Base-by-base conservation (phyloP, 2,797 vertebrate species). In the Pelodytes ibericus region DNA sequence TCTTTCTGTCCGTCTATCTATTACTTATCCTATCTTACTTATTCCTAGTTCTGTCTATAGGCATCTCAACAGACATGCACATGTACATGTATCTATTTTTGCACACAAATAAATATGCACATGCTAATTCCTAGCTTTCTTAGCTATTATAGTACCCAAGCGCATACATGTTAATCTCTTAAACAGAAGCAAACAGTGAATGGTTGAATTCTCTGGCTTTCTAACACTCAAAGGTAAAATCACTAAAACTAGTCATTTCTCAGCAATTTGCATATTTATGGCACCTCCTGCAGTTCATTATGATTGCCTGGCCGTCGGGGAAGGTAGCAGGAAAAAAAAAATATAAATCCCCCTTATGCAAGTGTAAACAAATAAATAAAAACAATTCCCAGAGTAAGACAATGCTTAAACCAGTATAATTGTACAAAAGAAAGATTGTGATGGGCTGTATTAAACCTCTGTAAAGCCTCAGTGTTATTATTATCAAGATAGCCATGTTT, bases 221-320 rank as follows among this genome's bases (percentile, higher is more conserved):
- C 74, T 24, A 74, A 85, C 86, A 88, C 85, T 87, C 84, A 82
- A 81, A 86, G 87, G 88, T 87, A 85, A 85, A 91, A 88, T 89
- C 88, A 86, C 83, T 86, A 88, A 88, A 89, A 90, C 88, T 88
- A 88, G 90, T 87, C 88, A 87, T 90, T 88, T 88, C 88, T 84
- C 69, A 36, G 86, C 81, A 81, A 91, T 93, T 89, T 91, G 87
- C 91, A 93, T 92, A 90, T 90, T 91, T 88, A 92, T 91, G 83
- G 89, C 84, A 86, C 90, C 91, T 92, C 90, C 92, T 82, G 91
- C 89, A 82, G 91, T 80, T 90, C 87, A 81, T 84, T 80, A 80
- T 91, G 90, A 92, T 91, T 91, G 90, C 91, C 89, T 89, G 83
- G 83, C 88, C 85, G 89, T 87, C 90, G 86, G 88, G 82, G 88